Conservation (phyloP, 2,113 vertebrate genomes). For the Bambusicola thoracicus region DNA sequence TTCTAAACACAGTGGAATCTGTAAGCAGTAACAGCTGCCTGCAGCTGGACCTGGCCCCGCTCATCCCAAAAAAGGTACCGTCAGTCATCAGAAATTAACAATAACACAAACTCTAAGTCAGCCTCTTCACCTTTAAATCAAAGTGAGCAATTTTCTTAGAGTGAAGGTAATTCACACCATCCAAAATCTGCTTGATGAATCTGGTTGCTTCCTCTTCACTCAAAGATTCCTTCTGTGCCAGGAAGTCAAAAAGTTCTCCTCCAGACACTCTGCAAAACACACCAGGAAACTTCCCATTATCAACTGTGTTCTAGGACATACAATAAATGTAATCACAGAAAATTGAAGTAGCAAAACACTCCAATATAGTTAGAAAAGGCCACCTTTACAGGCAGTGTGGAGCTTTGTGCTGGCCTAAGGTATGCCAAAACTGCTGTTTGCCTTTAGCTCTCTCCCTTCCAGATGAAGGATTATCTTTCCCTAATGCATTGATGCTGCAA, state of each 20-base stretch:
- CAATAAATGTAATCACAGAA: background rate
- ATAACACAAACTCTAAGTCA: background rate
- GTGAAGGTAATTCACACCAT: constrained; percentile 94
- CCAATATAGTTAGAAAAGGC: background rate
- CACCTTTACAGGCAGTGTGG: background rate
- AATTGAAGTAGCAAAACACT: background rate
- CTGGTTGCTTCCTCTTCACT: constrained; percentile 96
- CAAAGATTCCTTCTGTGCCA: constrained; percentile 95
- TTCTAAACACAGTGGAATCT: background rate
- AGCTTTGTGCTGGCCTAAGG: background rate
- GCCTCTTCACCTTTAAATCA: constrained; percentile 90
- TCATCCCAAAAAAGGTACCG: background rate
- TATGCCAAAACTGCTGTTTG: background rate
- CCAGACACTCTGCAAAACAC: constrained; percentile 88
- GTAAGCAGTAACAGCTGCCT: background rate
- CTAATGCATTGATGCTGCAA: background rate
- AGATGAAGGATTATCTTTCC: background rate
- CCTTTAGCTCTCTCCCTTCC: background rate
- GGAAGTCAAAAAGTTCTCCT: constrained; percentile 97
- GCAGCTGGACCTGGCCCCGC: background rate
- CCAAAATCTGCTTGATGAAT: constrained; percentile 97
- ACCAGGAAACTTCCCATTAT: background rate
- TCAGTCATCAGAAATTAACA: background rate
- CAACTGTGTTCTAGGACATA: background rate
- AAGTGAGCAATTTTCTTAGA: constrained; percentile 94